These are phyloP conservation scores for Eubasilissa splendida DNA, from an alignment of 2,888 invertebrate species.

Conservation along the genomic window DNA sequence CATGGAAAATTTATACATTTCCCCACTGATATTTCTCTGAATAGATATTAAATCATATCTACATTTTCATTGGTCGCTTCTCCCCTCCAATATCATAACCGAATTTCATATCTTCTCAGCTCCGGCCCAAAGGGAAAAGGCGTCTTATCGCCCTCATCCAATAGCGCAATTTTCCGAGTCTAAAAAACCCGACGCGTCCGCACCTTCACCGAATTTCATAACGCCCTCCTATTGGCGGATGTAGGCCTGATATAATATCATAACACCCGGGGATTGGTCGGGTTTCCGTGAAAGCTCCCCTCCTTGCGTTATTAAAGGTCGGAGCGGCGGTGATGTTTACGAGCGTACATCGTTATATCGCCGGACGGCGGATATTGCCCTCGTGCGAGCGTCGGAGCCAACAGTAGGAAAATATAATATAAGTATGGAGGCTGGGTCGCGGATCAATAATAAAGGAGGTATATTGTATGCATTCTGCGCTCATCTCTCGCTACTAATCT, in stretches of 20 bases:
- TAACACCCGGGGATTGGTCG: conserved; percentile 73
- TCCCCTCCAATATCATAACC: conserved; percentile 49
- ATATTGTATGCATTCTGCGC: conserved; percentile 70
- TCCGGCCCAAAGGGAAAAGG: conserved; percentile 38
- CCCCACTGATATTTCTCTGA: no score
- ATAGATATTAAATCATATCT: conserved; percentile 28
- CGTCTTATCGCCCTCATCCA: conserved; percentile 67
- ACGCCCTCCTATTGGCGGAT: conserved; percentile 72
- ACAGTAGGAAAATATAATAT: conserved; percentile 6
- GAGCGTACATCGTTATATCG: conserved; percentile 66
- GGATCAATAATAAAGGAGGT: conserved; percentile 74
- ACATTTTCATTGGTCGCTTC: conserved; percentile 42
- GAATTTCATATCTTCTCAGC: conserved; percentile 46
- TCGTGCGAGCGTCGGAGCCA: conserved; percentile 25
- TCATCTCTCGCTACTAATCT: not conserved
- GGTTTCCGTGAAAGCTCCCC: conserved; percentile 58
- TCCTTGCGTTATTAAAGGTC: conserved; percentile 65
- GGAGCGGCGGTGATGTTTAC: conserved; percentile 64
- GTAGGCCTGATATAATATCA: conserved; percentile 76
- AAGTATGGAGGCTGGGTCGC: not conserved
- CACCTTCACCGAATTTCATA: conserved; percentile 68
- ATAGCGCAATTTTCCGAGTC: conserved; percentile 58
- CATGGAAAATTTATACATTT: no score
- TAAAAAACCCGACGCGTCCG: conserved; percentile 49
- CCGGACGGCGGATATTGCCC: conserved; percentile 56